Evolutionary conservation across 2,797 vertebrate species (phyloP), one percentile per base, ranked within the genome.

Genomic region (Hypotaenidia okinawae): DNA sequence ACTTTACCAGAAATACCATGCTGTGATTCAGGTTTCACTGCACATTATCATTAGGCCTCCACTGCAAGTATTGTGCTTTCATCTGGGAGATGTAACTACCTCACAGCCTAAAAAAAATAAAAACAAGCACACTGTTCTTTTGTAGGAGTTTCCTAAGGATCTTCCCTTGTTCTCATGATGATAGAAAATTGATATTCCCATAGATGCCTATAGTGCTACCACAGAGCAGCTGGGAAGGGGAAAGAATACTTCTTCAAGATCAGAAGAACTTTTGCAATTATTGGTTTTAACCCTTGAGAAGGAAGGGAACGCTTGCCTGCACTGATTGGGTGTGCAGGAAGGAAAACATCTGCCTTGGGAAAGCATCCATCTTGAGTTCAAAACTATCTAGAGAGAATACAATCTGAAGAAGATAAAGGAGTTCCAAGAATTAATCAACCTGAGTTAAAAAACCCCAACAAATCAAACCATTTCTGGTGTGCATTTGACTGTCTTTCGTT

Each of bases 281-380:
- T 57, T 6, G 16, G 4, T 63, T 78, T 69, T 47, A 69, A 37
- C 11, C 3, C 23, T 37, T 55, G 39, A 69, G 58, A 59, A 69
- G n/a, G 41, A 80, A 39, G 7, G 0, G 2, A 35, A n/a, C 2
- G 2, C 17, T 73, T 69, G 11, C 12, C 64, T n/a, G 43, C 16
- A 19, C 55, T 45, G 47, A 30, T 18, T 30, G 27, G 24, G 5
- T 39, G 3, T 57, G 39, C 39, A 70, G 49, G 47, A 45, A 39
- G 55, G 52, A 76, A 70, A 70, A 11, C 21, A 47, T 25, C 27
- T 64, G 35, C 23, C 30, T 59, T 27, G 55, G 37, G 37, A 52
- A 55, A 49, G 6, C 6, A 21, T 19, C 57, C 7, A 1, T 5
- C 10, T 22, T 30, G 22, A 32, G n/a, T 19, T 73, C 30, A 35